A percentile compares a stretch with the other conserved stretches of the same genome.
These are phyloP conservation scores for Ibidorhyncha struthersii DNA, from an alignment of 2,113 vertebrate genomes.

Conservation along the genomic window DNA sequence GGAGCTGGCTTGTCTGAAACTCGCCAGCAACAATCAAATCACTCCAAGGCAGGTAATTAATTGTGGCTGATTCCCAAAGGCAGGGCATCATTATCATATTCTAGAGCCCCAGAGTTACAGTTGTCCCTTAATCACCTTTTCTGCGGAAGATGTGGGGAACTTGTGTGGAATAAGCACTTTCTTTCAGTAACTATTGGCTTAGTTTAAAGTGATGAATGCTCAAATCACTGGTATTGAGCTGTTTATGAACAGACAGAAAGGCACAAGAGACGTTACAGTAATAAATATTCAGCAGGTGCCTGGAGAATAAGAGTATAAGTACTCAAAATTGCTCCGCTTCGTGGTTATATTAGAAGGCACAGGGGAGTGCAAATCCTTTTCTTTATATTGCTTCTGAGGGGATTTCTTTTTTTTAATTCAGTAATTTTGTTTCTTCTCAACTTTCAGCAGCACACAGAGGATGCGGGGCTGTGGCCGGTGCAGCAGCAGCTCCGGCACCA, in stretches of 20 bases:
- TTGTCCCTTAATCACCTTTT: conserved; percentile 5
- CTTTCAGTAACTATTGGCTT: conserved; percentile 3
- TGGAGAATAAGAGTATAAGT: neutral
- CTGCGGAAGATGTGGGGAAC: neutral
- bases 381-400: neutral
- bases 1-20: neutral
- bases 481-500: rapidly evolving
- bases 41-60: neutral
- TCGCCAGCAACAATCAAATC: neutral
- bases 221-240: neutral
- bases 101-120: neutral
- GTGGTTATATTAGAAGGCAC: neutral
- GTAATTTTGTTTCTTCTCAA: neutral
- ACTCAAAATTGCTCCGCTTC: neutral
- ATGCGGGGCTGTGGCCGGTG: neutral
- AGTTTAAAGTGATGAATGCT: neutral
- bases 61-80: neutral
- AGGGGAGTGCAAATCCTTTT: neutral
- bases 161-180: neutral
- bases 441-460: neutral
- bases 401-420: neutral
- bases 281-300: conserved; percentile 27
- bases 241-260: conserved; percentile 2
- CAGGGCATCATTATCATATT: neutral
- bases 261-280: neutral